Evolutionary conservation across 53 echinoderm and acorn worm species (phyloP).

Genomic region (Paelopatides confundens): DNA sequence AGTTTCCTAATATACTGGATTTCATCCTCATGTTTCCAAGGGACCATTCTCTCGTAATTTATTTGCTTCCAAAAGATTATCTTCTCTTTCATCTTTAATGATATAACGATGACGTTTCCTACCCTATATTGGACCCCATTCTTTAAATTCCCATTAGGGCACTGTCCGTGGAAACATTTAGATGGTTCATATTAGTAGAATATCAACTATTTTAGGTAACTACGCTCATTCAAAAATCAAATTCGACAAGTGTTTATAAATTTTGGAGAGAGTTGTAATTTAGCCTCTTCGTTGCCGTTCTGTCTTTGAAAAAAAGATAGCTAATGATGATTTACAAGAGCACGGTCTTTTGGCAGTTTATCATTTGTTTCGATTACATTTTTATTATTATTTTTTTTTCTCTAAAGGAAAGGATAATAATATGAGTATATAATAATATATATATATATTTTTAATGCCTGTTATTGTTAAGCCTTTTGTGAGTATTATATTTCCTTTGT

Average conservation of each 20-base stretch:
- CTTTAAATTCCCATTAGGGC: constrained; percentile 38
- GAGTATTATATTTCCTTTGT: too few species aligned
- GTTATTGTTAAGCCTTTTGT: too few species aligned
- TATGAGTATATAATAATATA: too few species aligned
- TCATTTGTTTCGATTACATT: not conserved
- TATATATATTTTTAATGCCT: too few species aligned
- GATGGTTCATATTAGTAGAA: constrained; percentile 1
- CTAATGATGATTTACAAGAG: not conserved
- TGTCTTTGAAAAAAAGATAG: not conserved
- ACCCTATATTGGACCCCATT: not conserved
- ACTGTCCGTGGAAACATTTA: constrained; percentile 23
- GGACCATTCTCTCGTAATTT: not conserved
- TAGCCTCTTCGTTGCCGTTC: not conserved
- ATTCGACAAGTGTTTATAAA: constrained; percentile 20
- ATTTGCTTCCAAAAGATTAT: not conserved
- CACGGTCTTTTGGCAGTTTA: not conserved
- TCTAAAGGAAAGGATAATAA: too few species aligned
- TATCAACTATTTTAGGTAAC: constrained; percentile 27
- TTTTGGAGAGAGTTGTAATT: not conserved
- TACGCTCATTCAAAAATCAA: constrained; percentile 10
- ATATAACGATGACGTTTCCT: not conserved
- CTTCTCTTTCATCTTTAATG: not conserved
- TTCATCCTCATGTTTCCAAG: not conserved
- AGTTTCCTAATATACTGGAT: not conserved
- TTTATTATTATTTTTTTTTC: not conserved